Evolutionary conservation across 2,888 invertebrate species (phyloP).

Genomic region (Lasioglossum vierecki): DNA sequence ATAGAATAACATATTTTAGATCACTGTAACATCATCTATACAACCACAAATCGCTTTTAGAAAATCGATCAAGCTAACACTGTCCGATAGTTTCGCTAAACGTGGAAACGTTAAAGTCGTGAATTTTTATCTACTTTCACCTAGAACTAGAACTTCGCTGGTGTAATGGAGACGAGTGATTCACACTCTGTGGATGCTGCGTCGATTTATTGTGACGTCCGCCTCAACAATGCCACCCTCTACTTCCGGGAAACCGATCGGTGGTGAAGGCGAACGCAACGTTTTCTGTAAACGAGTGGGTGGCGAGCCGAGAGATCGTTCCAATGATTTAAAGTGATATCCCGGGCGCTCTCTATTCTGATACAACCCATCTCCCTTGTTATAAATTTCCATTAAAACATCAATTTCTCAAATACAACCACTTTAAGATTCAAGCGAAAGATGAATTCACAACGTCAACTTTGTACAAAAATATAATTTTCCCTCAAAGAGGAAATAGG

Average conservation of each 20-base stretch:
- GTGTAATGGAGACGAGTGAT: constrained; percentile 26
- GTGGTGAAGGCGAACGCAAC: background rate
- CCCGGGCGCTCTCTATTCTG: background rate
- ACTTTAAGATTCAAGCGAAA: background rate
- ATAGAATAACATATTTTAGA: background rate
- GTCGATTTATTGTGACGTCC: constrained; percentile 37
- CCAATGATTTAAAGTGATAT: background rate
- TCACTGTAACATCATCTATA: background rate
- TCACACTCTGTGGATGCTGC: constrained; percentile 27
- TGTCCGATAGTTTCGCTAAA: background rate
- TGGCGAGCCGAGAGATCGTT: background rate
- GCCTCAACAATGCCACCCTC: constrained; percentile 36
- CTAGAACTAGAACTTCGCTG: constrained; percentile 27
- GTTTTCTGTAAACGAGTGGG: background rate
- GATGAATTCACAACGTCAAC: background rate
- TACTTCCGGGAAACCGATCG: constrained; percentile 31
- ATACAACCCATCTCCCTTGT: background rate
- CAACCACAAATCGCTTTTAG: background rate
- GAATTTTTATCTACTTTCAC: constrained; percentile 21
- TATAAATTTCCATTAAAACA: background rate
- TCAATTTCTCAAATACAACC: background rate
- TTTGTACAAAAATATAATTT: background rate
- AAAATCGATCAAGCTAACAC: background rate
- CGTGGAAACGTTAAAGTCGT: constrained; percentile 1
- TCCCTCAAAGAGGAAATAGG: background rate